Percentiles rank a stretch among this genome's conserved stretches.
phyloP scores from a whole-genome alignment of 1,140 invertebrate species.

The Pygmarrhopalites habei region DNA sequence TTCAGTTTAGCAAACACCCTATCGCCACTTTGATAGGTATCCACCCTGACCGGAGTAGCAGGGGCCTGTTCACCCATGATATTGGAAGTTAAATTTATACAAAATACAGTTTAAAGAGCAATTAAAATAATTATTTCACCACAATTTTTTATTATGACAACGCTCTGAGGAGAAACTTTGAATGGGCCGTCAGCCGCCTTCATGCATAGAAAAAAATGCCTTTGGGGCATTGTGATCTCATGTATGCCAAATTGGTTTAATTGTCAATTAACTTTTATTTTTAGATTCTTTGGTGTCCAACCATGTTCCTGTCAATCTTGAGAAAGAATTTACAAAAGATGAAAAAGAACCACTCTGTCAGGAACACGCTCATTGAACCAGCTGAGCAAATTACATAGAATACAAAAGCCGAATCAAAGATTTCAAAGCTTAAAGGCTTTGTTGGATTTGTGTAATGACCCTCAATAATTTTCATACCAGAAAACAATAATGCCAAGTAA shows the following conservation, averaged over 20 bases:
- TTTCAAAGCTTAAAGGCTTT: not conserved
- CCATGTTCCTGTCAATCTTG: not conserved
- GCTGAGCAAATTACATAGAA: not conserved
- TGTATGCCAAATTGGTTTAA: too few species aligned
- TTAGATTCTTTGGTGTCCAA: not conserved
- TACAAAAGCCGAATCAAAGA: slow-evolving; percentile 1
- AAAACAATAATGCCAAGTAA: not conserved
- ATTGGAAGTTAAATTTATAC: not conserved
- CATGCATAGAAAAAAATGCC: too few species aligned
- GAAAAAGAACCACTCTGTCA: not conserved
- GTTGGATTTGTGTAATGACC: not conserved
- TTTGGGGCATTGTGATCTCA: too few species aligned
- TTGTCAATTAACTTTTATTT: too few species aligned
- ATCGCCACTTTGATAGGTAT: not conserved
- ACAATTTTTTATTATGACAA: too few species aligned
- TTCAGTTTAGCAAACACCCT: slow-evolving; percentile 11
- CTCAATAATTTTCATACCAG: not conserved
- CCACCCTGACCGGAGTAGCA: not conserved
- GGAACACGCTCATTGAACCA: not conserved
- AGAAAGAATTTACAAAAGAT: not conserved
- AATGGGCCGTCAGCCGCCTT: too few species aligned
- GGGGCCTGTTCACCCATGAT: not conserved
- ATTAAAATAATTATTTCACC: too few species aligned
- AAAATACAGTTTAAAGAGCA: slow-evolving; percentile 6
- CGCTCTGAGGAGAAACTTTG: too few species aligned